These are phyloP conservation scores for Carposina sasakii DNA, from an alignment of 1,140 invertebrate species.

Conservation along the genomic window DNA sequence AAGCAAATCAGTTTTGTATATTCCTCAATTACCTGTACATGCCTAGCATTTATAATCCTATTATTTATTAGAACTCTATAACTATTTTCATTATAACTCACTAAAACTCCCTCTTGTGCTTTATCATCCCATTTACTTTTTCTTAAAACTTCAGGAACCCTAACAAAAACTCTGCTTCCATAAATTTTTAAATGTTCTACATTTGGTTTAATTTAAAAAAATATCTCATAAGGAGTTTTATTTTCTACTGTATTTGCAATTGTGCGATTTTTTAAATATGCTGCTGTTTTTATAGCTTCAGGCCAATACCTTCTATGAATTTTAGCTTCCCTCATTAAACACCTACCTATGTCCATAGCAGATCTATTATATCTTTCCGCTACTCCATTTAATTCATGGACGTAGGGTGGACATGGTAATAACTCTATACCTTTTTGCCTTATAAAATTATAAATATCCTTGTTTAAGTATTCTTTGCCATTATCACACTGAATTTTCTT, in stretches of 20 bases:
- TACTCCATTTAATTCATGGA: constrained; percentile 50
- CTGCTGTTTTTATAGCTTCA: constrained; percentile 29
- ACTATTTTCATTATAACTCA: too few species aligned
- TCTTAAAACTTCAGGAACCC: constrained; percentile 36
- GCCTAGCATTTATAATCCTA: too few species aligned
- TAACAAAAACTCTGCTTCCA: constrained; percentile 42
- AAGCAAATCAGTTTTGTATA: constrained; percentile 30
- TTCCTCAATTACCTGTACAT: constrained; percentile 34
- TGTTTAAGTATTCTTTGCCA: constrained; percentile 44
- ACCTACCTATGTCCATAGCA: constrained; percentile 34
- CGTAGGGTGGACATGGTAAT: constrained; percentile 47
- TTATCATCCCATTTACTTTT: constrained; percentile 45
- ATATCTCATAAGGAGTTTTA: constrained; percentile 51
- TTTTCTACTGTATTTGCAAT: constrained; percentile 45
- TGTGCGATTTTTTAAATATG: constrained; percentile 32
- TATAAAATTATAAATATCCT: constrained; percentile 44
- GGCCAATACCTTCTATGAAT: constrained; percentile 44
- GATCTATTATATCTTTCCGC: constrained; percentile 48
- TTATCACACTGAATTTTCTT: constrained; percentile 52
- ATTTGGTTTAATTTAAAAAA: constrained; percentile 41
- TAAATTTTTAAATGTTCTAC: constrained; percentile 40
- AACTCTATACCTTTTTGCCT: constrained; percentile 39
- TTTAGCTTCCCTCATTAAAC: constrained; percentile 35
- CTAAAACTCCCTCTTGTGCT: too few species aligned
- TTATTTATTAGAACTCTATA: too few species aligned